Conservation (phyloP, 2,888 invertebrate genomes). For the Drosophila testacea region DNA sequence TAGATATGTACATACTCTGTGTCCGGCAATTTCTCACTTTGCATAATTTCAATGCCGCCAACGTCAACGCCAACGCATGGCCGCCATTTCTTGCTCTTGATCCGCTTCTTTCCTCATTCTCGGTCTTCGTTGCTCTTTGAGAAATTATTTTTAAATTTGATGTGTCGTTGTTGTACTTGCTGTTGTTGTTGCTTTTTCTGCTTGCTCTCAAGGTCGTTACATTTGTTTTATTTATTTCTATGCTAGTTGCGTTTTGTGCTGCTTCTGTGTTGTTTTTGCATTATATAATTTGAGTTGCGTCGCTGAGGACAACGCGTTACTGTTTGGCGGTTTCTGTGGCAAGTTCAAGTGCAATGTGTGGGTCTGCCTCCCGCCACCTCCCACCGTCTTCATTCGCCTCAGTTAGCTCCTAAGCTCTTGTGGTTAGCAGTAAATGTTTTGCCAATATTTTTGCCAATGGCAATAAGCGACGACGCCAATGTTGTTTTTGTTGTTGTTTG, state of each 20-base stretch:
- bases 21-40: constrained; percentile 63
- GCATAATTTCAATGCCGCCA: constrained; percentile 70
- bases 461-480: constrained; percentile 51
- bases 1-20: not conserved
- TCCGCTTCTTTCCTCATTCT: constrained; percentile 55
- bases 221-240: constrained; percentile 72
- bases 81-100: constrained; percentile 69
- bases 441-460: constrained; percentile 77
- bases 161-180: constrained; percentile 36
- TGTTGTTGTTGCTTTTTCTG: constrained; percentile 34
- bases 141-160: constrained; percentile 78
- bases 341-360: constrained; percentile 74
- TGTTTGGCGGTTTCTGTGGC: constrained; percentile 66
- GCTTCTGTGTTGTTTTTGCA: constrained; percentile 42
- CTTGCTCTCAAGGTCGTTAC: constrained; percentile 71
- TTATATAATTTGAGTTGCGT: constrained; percentile 74
- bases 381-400: not conserved
- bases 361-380: constrained; percentile 9
- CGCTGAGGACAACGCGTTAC: constrained; percentile 44
- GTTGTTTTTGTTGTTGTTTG: constrained; percentile 28
- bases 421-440: constrained; percentile 69
- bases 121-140: constrained; percentile 56
- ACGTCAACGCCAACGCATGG: constrained; percentile 52
- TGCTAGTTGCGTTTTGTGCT: constrained; percentile 35
- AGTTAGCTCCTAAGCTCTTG: constrained; percentile 12